These are phyloP conservation scores for Lasioglossum albipes DNA, from an alignment of 1,140 invertebrate species.

Conservation along the genomic window DNA sequence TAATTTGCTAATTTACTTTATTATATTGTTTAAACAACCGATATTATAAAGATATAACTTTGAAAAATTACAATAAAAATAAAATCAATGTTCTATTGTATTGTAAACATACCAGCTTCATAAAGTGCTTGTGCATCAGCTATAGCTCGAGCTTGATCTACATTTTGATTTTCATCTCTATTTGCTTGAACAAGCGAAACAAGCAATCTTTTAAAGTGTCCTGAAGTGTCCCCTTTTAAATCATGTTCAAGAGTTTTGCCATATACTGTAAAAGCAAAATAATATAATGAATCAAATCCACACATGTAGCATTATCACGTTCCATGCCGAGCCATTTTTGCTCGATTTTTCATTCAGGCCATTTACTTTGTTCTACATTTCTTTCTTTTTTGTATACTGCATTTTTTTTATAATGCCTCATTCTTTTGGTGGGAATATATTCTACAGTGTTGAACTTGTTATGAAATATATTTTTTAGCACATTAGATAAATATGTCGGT, in stretches of 20 bases:
- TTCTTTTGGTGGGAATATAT: too few relatives aligned
- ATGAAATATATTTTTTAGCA: too few relatives aligned
- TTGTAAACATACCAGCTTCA: slow-evolving; percentile 81
- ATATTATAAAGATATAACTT: too few relatives aligned
- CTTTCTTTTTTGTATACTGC: too few relatives aligned
- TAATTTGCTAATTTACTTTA: neutral
- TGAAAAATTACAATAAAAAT: neutral
- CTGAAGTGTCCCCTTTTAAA: slow-evolving; percentile 95
- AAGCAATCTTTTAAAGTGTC: slow-evolving; percentile 94
- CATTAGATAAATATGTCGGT: too few relatives aligned
- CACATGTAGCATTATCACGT: neutral
- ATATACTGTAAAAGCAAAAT: slow-evolving; percentile 85
- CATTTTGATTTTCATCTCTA: slow-evolving; percentile 88
- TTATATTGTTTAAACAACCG: too few relatives aligned
- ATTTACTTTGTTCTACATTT: too few relatives aligned
- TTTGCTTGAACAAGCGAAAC: slow-evolving; percentile 91
- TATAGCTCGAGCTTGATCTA: slow-evolving; percentile 79
- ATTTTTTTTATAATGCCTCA: too few relatives aligned
- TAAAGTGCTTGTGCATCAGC: slow-evolving; percentile 82
- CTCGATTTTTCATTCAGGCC: too few relatives aligned
- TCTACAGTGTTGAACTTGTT: too few relatives aligned
- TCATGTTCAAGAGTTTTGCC: slow-evolving; percentile 92
- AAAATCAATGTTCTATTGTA: slow-evolving; percentile 2
- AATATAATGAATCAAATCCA: slow-evolving; percentile 1
- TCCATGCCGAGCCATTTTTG: too few relatives aligned